These are phyloP conservation scores for Isurus oxyrinchus DNA, from an alignment of 2,113 vertebrate species.

Conservation along the genomic window DNA sequence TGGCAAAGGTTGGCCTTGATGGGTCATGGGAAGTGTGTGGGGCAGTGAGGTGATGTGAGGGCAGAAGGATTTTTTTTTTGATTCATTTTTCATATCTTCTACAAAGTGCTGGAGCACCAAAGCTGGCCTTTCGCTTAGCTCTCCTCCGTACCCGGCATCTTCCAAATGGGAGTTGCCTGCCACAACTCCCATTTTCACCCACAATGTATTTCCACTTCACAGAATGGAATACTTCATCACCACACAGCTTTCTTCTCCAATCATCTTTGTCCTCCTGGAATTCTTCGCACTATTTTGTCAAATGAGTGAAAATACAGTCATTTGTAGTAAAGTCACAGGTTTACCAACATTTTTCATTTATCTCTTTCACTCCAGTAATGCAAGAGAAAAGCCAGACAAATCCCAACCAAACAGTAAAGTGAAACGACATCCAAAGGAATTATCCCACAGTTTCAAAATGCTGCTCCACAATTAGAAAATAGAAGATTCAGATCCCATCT, in stretches of 20 bases:
- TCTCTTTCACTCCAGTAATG: not conserved
- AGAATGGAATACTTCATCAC: not conserved
- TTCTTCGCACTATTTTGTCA: not conserved
- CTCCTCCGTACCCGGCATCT: too few species aligned
- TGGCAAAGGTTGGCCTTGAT: too few species aligned
- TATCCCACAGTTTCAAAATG: not conserved
- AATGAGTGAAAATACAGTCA: not conserved
- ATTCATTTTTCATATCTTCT: too few species aligned
- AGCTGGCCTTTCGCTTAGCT: too few species aligned
- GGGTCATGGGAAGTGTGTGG: too few species aligned
- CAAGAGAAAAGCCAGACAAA: too few species aligned
- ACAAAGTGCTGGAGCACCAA: too few species aligned
- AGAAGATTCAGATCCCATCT: not conserved
- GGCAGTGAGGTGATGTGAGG: too few species aligned
- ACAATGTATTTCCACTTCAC: not conserved
- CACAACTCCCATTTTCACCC: too few species aligned
- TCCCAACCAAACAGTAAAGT: not conserved
- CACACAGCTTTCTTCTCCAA: not conserved
- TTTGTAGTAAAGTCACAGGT: not conserved
- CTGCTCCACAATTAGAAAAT: not conserved
- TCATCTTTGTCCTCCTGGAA: not conserved
- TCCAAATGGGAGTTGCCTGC: too few species aligned
- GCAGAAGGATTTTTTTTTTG: too few species aligned
- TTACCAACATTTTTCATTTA: not conserved
- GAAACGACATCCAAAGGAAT: not conserved